These are phyloP conservation scores for Nesoenas mayeri DNA, from an alignment of 2,113 vertebrate species.

Conservation along the genomic window DNA sequence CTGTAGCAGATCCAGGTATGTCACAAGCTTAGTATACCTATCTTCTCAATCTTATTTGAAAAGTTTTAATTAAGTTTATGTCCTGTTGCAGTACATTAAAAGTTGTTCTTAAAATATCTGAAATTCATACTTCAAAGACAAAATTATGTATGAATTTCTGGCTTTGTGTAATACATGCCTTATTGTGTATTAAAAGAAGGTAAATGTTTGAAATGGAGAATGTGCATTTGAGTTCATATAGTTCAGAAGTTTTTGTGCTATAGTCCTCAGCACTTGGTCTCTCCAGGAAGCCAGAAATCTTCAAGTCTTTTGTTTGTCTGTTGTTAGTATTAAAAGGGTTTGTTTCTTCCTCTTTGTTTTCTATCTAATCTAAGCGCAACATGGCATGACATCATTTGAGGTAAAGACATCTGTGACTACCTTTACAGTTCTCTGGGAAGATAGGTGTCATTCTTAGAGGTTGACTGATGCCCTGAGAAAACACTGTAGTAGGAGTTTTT, in stretches of 20 bases:
- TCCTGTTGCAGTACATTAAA: background rate
- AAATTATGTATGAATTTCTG: background rate
- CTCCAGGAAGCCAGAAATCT: background rate
- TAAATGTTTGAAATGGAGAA: background rate
- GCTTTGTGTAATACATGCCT: background rate
- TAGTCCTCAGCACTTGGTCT: background rate
- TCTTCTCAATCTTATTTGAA: background rate
- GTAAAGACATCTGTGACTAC: background rate
- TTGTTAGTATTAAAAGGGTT: background rate
- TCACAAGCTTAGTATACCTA: background rate
- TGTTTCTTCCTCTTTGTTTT: background rate
- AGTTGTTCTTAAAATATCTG: background rate
- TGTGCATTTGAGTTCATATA: background rate
- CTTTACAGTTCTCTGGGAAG: background rate
- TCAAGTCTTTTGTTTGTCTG: background rate
- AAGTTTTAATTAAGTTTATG: background rate
- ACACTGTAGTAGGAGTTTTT: background rate
- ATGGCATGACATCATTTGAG: background rate
- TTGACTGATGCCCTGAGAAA: background rate
- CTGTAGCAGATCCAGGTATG: conserved; percentile 95
- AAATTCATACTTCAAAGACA: background rate
- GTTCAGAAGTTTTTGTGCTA: background rate
- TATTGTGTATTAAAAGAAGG: background rate
- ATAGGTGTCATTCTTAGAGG: background rate
- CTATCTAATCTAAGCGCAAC: background rate